Evolutionary conservation across 2,888 invertebrate genomes (phyloP), one percentile per base, ranked within the genome.

Genomic region (Lomographa bimaculata): DNA sequence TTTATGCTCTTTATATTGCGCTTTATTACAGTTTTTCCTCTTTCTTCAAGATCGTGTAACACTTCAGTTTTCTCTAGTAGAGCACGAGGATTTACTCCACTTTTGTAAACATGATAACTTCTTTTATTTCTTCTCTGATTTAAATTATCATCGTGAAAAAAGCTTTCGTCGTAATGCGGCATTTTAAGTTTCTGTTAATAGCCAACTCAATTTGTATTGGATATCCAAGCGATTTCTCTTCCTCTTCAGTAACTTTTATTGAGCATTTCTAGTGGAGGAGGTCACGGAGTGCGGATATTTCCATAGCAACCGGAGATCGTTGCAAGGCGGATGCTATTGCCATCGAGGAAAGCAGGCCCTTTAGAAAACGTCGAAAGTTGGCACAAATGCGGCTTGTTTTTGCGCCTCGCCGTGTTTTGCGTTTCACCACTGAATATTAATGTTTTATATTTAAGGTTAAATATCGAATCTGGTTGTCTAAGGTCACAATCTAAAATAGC

Each of bases 141-240:
- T 37, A 75, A 67, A 63, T 80, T 87, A 54, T 90, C 90, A 46
- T 85, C 84, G 33, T 81, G 64, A 45, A 90, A 84, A 60, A 90
- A 90, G 61, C 80, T 89, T 66, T 90, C 90, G 54, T 90, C 90
- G 71, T 90, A 90, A 64, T 90, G 81, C 48, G 90, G 90, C 89
- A 90, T 90, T 49, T 68, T 79, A 14, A 4, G 14, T 14, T 34
- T 29, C 14, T 9, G 7, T 26, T n/a, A 30, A 20, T 18, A 14
- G 16, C 14, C 20, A 25, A n/a, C 12, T 37, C 6, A 8, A 12
- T 18, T 24, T 28, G n/a, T 19, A 18, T n/a, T n/a, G n/a, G n/a
- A 12, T 18, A 9, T 24, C 7, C n/a, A 7, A 0, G 6, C 17
- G 27, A 27, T 45, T 9, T 24, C 26, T 11, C 16, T 30, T 33